Percentiles rank a stretch among this genome's conserved stretches.
These are phyloP conservation scores for Hyperoplus lanceolatus DNA, from an alignment of 2,797 vertebrate genomes.

Conservation along the genomic window DNA sequence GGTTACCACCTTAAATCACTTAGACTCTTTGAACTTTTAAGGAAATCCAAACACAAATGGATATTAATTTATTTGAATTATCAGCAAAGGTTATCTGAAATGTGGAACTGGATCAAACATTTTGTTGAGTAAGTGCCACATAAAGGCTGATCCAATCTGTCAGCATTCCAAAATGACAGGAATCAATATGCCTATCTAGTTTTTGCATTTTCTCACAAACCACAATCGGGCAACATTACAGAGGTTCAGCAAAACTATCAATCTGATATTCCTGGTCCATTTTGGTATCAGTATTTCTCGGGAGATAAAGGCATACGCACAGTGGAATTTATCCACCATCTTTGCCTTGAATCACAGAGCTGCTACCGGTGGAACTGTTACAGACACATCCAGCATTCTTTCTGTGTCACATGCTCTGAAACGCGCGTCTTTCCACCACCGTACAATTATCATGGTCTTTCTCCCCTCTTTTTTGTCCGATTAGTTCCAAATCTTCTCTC, in stretches of 20 bases:
- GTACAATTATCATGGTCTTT: conserved; percentile 49
- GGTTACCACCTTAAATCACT: conserved; percentile 17
- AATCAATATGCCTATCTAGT: conserved; percentile 23
- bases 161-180: conserved; percentile 10
- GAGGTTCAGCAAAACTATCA: conserved; percentile 29
- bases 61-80: background rate
- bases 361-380: conserved; percentile 52
- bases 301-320: conserved; percentile 44
- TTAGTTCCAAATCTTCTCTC: conserved; percentile 70
- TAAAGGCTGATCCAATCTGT: conserved; percentile 19
- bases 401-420: conserved; percentile 67
- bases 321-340: conserved; percentile 62
- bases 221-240: conserved; percentile 1
- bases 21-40: background rate
- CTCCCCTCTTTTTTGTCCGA: conserved; percentile 51
- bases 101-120: background rate
- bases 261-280: conserved; percentile 37
- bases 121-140: background rate
- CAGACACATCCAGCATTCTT: conserved; percentile 62
- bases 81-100: background rate
- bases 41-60: background rate
- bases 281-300: conserved; percentile 22
- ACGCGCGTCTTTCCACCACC: conserved; percentile 46
- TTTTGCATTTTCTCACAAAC: conserved; percentile 24
- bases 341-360: conserved; percentile 62